Conservation (phyloP, 2,888 invertebrate genomes). For the Drosophila antonietae region DNA sequence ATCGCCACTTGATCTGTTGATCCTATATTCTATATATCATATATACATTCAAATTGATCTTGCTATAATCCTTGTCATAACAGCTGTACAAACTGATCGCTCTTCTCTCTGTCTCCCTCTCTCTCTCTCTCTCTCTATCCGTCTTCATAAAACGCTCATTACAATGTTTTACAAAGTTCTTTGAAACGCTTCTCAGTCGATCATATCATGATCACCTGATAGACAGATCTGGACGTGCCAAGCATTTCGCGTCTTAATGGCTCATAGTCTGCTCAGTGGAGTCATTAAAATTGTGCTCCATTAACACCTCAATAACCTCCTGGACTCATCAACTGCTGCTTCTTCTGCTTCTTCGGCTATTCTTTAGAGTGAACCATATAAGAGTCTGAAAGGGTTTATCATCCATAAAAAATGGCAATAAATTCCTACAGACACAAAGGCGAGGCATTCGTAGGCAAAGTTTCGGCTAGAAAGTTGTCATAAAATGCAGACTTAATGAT, state of each 20-base stretch:
- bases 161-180: neutral
- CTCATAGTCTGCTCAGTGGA: constrained; percentile 13
- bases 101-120: neutral
- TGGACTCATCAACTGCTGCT: neutral
- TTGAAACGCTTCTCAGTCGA: neutral
- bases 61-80: neutral
- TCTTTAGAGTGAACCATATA: neutral
- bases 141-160: constrained; percentile 1
- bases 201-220: constrained; percentile 21
- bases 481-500: constrained; percentile 51
- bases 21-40: too few relatives aligned
- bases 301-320: constrained; percentile 58
- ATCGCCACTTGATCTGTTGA: neutral
- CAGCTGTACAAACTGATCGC: neutral
- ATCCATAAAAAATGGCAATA: constrained; percentile 62
- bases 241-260: constrained; percentile 15
- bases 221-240: constrained; percentile 4
- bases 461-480: constrained; percentile 46
- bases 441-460: constrained; percentile 5
- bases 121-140: neutral
- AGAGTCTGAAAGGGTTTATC: constrained; percentile 9
- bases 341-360: neutral
- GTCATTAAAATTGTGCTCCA: constrained; percentile 21
- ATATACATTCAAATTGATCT: too few relatives aligned
- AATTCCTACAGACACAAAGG: constrained; percentile 53